Evolutionary conservation across 1,140 invertebrate species (phyloP).

Genomic region (Phenacoccus solenopsis): DNA sequence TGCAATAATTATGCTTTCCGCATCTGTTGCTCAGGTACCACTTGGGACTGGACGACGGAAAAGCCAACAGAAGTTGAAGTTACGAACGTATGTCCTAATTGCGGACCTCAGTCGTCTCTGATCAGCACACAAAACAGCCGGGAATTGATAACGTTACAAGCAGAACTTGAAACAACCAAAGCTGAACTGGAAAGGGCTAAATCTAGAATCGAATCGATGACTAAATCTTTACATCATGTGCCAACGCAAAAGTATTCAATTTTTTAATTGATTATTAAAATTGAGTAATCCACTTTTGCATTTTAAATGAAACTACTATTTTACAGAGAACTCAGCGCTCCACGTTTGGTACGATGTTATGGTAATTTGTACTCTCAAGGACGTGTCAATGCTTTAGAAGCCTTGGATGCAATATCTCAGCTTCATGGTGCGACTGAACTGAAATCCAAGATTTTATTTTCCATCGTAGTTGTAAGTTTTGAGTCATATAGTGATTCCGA

Average conservation of each 20-base stretch:
- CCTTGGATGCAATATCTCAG: conserved; percentile 60
- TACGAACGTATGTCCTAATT: conserved; percentile 27
- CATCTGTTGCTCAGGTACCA: conserved; percentile 12
- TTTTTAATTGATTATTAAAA: too few relatives aligned
- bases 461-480: conserved; percentile 78
- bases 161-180: conserved; percentile 38
- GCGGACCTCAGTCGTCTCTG: conserved; percentile 26
- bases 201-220: conserved; percentile 35
- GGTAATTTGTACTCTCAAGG: conserved; percentile 69
- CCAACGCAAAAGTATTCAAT: conserved; percentile 23
- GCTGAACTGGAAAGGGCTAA: conserved; percentile 39
- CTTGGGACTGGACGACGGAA: conserved; percentile 25
- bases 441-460: conserved; percentile 87
- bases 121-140: conserved; percentile 22
- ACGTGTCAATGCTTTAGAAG: conserved; percentile 71
- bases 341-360: conserved; percentile 58
- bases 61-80: conserved; percentile 20
- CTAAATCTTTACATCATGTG: conserved; percentile 19
- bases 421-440: conserved; percentile 68
- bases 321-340: conserved; percentile 35
- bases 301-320: neutral
- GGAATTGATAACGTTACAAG: conserved; percentile 31
- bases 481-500: too few relatives aligned
- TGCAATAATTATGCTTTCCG: too few relatives aligned
- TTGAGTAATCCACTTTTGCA: neutral